A percentile compares a stretch with the other conserved stretches of the same genome.
Evolutionary conservation across 2,888 invertebrate species (phyloP).

Genomic region (Drosophila maculinotata): DNA sequence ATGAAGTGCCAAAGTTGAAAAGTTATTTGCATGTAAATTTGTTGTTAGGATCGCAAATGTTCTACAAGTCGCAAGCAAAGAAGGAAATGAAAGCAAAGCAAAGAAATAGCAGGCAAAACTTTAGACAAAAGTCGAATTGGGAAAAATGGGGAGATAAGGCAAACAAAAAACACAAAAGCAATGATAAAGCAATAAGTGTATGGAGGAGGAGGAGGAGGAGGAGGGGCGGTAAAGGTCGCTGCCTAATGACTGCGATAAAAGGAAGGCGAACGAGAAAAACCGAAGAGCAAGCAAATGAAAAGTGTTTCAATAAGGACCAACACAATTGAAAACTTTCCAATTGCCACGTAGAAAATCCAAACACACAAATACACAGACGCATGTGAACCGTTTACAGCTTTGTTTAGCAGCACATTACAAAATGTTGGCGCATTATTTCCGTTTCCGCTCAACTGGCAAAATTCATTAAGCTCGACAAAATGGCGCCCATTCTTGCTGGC

Average conservation of each 20-base stretch:
- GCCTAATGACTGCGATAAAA: constrained; percentile 52
- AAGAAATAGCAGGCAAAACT: constrained; percentile 49
- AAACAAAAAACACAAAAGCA: constrained; percentile 44
- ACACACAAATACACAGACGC: constrained; percentile 7
- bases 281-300: constrained; percentile 47
- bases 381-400: constrained; percentile 10
- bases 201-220: neutral
- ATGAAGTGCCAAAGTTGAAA: constrained; percentile 75
- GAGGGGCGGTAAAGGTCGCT: constrained; percentile 5
- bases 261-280: constrained; percentile 39
- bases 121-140: constrained; percentile 67
- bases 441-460: constrained; percentile 79
- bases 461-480: constrained; percentile 74
- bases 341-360: constrained; percentile 47
- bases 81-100: constrained; percentile 38
- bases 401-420: constrained; percentile 50
- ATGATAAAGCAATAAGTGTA: constrained; percentile 52
- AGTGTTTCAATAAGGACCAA: constrained; percentile 61
- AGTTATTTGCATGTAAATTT: constrained; percentile 81
- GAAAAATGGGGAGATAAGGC: constrained; percentile 23
- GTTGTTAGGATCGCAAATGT: constrained; percentile 74
- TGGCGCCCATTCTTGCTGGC: constrained; percentile 40
- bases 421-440: constrained; percentile 70
- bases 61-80: constrained; percentile 59
- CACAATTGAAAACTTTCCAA: constrained; percentile 59